Base-by-base conservation (phyloP, 2,888 invertebrate species). In the Polydrusus tereticollis region DNA sequence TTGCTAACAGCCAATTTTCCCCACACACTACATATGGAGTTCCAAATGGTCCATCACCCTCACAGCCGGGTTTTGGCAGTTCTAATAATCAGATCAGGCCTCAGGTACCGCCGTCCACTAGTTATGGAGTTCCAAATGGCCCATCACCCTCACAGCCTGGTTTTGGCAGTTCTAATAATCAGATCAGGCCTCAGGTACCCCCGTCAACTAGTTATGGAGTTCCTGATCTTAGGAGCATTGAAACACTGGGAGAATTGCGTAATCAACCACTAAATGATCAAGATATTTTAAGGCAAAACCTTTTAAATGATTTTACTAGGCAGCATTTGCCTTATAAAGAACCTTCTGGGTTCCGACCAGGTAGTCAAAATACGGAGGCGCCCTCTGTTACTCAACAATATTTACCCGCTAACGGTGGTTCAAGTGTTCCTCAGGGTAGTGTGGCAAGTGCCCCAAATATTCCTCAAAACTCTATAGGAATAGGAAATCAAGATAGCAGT, bases 181-280 rank as follows among this genome's bases (percentile, higher is more conserved):
- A 20, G 18, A 26, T n/a, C 2, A 47, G 20, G 5, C 57, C 65
- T 18, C 41, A 41, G 16, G 16, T 41, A 41, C 41, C 41, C 1
- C 74, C 74, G 6, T 33, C 68, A 14, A 74, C 69, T 14, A 69
- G 20, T 45, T 78, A 78, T 59, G 78, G 77, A 7, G 72, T 67
- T 50, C 76, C 76, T 10, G 68, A 75, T 50, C 16, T 67, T 8
- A 68, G 58, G 41, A 70, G 72, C 4, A 43, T 77, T 14, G 77
- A 77, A 59, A 75, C 75, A n/a, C 74, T 77, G 10, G 77, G 73
- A 21, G 63, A 72, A 14, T 14, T 72, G 21, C 69, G 69, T 4
- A 36, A 70, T 38, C 43, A 70, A n/a, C 45, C 58, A 38, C 63
- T 21, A 41, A 41, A n/a, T 47, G 33, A 60, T 36, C 29, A 67